Conservation (phyloP, 2,113 vertebrate genomes). For the Tonatia bakeri region DNA sequence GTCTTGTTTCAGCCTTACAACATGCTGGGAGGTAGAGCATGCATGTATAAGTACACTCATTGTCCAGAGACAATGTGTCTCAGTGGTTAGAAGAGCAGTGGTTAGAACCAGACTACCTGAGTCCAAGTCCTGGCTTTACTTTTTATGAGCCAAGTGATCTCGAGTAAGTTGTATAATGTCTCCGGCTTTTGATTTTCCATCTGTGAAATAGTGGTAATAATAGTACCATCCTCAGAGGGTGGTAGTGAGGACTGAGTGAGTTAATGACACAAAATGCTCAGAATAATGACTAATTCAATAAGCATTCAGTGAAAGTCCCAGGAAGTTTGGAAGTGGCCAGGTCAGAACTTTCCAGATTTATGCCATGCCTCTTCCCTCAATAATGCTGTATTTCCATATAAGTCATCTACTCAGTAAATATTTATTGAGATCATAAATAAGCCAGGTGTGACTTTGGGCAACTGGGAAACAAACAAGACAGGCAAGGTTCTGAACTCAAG, state of each 20-base stretch:
- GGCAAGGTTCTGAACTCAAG: background rate
- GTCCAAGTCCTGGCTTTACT: background rate
- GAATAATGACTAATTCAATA: background rate
- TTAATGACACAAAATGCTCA: background rate
- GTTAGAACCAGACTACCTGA: background rate
- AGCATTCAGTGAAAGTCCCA: background rate
- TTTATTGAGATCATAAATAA: background rate
- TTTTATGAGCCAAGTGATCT: background rate
- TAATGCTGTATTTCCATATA: background rate
- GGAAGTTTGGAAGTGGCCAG: background rate
- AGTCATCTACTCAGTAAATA: background rate
- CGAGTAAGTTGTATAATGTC: background rate
- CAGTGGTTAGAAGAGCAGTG: background rate
- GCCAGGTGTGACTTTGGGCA: background rate
- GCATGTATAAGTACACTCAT: background rate
- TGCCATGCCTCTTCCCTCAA: background rate
- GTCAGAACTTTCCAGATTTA: conserved; percentile 9
- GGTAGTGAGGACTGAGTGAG: background rate
- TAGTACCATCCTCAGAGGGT: background rate
- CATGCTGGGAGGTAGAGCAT: background rate
- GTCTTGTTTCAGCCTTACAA: background rate
- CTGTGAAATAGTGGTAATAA: background rate
- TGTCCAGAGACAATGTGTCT: background rate
- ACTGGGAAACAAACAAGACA: background rate
- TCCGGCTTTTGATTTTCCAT: background rate